Evolutionary conservation across 2,797 vertebrate species (phyloP).

Genomic region (Nothura maculosa): DNA sequence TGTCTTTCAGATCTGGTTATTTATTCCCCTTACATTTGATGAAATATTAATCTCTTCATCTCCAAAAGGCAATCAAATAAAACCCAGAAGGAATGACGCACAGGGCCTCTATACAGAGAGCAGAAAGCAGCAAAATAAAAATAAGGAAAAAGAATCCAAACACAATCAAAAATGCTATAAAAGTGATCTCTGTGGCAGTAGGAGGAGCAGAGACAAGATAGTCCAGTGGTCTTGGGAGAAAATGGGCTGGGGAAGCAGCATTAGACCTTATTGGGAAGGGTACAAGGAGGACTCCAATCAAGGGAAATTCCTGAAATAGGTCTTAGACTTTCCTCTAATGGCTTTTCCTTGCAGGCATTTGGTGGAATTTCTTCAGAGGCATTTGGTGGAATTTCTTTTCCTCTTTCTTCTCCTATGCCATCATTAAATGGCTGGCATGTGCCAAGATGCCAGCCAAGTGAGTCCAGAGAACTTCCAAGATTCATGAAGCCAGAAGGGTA

Average conservation of each 20-base stretch:
- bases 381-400: neutral
- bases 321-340: neutral
- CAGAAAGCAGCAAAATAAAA: neutral
- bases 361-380: neutral
- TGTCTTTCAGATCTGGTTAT: constrained; percentile 40
- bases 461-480: neutral
- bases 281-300: neutral
- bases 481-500: neutral
- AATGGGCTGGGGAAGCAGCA: neutral
- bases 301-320: neutral
- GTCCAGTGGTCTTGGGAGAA: neutral
- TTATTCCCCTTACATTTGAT: constrained; percentile 30
- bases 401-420: neutral
- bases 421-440: neutral
- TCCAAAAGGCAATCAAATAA: constrained; percentile 62
- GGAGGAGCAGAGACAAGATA: neutral
- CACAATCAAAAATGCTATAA: neutral
- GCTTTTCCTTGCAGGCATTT: neutral
- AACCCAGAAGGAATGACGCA: neutral
- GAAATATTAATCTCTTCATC: constrained; percentile 57
- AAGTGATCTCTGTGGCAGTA: neutral
- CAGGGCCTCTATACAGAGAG: neutral
- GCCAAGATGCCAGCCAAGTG: neutral
- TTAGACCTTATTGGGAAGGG: neutral
- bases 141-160: neutral